Base-by-base conservation (phyloP, 2,113 vertebrate species). In the Heptranchias perlo region DNA sequence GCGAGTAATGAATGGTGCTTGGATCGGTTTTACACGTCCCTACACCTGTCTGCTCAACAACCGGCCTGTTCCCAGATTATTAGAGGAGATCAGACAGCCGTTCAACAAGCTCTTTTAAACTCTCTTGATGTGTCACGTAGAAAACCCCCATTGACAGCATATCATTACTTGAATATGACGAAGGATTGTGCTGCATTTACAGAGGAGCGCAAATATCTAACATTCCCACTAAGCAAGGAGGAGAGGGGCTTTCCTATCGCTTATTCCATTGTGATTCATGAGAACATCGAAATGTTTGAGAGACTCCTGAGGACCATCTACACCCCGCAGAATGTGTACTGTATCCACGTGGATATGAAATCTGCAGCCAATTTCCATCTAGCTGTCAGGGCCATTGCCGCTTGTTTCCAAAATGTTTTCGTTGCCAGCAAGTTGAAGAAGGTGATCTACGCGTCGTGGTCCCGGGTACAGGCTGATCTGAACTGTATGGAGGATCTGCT, bases 221-320 rank as follows among this genome's bases (percentile, higher is more conserved):
- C 96, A 2, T 96, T 96, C 23, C 97, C 98, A 0, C 96, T 99
- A 82, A 99, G 98, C 96, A 96, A 96, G n/a, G 98, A 98, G 82
- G 99, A 99, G 96, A 96, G 18, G 0, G 96, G 96, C 10, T 99
- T 98, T 95, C 99, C 98, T 14, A 98, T 99, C 0, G 98, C 99
- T 0, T 99, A 98, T 96, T 99, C 99, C 28, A 99, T 99, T 97
- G 98, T 99, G 96, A 97, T 99, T 89, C 99, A 99, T 3, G 64
- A 98, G n/a, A 98, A 99, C 82, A 98, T 99, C 0, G 98, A 99
- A 96, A 98, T 99, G 98, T 99, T 99, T 16, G 99, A 99, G 96
- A 97, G 99, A 69, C 98, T 99, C 5, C 96, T 99, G 4, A 96
- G 98, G 65, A 97, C 98, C 13, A 5, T 99, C 95, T 99, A 99